These are phyloP conservation scores for Pelvicachromis taeniatus DNA, from an alignment of 2,113 vertebrate genomes.

Conservation along the genomic window DNA sequence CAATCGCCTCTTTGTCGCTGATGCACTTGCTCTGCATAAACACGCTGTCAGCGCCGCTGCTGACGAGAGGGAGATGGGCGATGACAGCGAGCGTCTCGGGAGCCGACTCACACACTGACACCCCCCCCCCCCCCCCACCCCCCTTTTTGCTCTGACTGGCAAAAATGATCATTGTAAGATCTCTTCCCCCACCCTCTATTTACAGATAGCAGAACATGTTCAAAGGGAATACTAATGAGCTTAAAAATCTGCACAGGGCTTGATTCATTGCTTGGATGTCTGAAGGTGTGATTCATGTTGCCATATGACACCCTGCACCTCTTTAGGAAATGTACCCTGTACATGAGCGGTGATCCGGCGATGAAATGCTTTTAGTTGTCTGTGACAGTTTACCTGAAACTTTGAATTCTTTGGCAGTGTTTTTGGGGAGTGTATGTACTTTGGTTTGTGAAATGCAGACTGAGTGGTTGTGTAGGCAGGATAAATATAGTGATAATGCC, in stretches of 20 bases:
- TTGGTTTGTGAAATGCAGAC: neutral
- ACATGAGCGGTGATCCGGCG: neutral
- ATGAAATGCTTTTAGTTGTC: neutral
- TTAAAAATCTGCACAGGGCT: constrained; percentile 11
- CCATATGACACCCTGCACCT: constrained; percentile 7
- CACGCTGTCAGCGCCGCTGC: no score
- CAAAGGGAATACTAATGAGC: constrained; percentile 43
- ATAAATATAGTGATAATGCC: neutral
- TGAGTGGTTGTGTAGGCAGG: neutral
- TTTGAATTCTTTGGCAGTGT: neutral
- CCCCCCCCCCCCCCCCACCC: neutral
- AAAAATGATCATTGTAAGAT: constrained; percentile 52
- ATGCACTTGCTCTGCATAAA: no score
- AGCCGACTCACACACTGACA: constrained; percentile 43
- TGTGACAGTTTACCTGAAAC: neutral
- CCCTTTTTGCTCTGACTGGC: constrained; percentile 44
- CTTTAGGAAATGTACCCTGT: constrained; percentile 1
- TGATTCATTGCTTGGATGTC: neutral
- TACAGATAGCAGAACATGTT: constrained; percentile 27
- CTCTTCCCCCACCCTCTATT: constrained; percentile 26
- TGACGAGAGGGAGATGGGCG: no score
- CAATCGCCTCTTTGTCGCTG: no score
- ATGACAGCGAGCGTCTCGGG: no score
- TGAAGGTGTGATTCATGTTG: constrained; percentile 25
- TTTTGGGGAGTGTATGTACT: neutral